Evolutionary conservation across 2,888 invertebrate genomes (phyloP), one percentile per base, ranked within the genome.

Genomic region (Gortyna flavago): DNA sequence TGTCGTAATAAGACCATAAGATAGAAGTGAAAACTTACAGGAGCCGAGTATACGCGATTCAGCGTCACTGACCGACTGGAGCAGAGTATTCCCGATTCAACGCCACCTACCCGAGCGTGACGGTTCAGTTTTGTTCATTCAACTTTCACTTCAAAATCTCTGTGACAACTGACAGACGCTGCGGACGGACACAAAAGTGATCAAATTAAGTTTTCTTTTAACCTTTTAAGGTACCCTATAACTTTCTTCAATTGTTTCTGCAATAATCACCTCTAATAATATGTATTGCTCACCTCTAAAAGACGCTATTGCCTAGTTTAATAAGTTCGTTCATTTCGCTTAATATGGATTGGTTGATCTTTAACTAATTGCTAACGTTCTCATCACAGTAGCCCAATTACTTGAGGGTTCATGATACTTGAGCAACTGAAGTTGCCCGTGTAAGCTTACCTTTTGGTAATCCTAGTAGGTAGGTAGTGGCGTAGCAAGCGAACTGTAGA

Each of bases 401-500:
- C 7, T 70, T 38, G 21, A 25, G 32, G 13, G 21, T 67, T 59
- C 1, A 59, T 29, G 2, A 38, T 57, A 72, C 13, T 32, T 38
- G 35, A 29, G 29, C 75, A 51, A 38, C 51, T 62, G 32, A 32
- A 75, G 18, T 62, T 41, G 41, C n/a, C 18, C 29, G 13, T 66
- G 57, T 77, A 35, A 48, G 0, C 9, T 2, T 5, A 32, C 25
- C 59, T 66, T 78, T n/a, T 68, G 69, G 69, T 84, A 75, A 81
- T 82, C 79, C 79, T 44, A 75, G 66, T 75, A 59, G 67, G 44
- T 59, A 73, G 29, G 68, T 51, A 51, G 48, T 64, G 59, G 51
- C 59, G 48, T 21, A 48, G 59, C 59, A 57, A 72, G 57, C 16
- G 32, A 71, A 64, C 70, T 73, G 21, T 57, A 57, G 21, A 59